Evolutionary conservation across 2,113 vertebrate species (phyloP), one percentile per base, ranked within the genome.

Genomic region (Pelecanoides urinatrix): DNA sequence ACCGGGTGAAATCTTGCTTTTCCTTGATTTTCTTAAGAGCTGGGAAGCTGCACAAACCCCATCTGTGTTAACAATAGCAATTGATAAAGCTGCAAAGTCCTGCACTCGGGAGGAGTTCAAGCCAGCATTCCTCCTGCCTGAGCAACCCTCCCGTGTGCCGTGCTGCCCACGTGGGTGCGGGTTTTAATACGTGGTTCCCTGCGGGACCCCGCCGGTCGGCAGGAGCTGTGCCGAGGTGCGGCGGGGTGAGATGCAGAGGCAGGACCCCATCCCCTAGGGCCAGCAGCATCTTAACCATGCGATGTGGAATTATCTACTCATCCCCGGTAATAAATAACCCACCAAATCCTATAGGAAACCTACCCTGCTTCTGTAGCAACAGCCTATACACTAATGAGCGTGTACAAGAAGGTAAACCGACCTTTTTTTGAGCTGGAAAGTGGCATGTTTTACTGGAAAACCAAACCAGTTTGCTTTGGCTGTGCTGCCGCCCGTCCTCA

Each of bases 401-500:
- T 7, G 26, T 42, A 20, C 50, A 40, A 86, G 66, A 58, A 88
- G 34, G 29, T 11, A 72, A 93, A 65, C 5, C 17, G 14, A 11
- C 9, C 23, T 38, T 44, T 65, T 62, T 70, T 2, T 26, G 50
- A 59, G 77, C 70, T 90, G 61, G 68, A 50, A 85, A 75, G 20
- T 6, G 42, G n/a, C n/a, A n/a, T 38, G n/a, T 86, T 90, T 92
- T 90, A 76, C 75, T 92, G 88, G 92, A 65, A 96, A 92, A 70
- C 47, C 44, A 62, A 90, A 56, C 16, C 77, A 70, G 87, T 81
- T 87, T 87, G 77, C 88, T 82, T 88, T 95, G 92, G 88, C 85
- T 72, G 53, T 52, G 82, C 82, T 95, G 45, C 42, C 2, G 2
- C 27, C 61, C 18, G 0, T 47, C 70, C 70, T 45, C 29, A 3